Conservation (phyloP, 1,140 invertebrate genomes). For the Helicoverpa armigera region DNA sequence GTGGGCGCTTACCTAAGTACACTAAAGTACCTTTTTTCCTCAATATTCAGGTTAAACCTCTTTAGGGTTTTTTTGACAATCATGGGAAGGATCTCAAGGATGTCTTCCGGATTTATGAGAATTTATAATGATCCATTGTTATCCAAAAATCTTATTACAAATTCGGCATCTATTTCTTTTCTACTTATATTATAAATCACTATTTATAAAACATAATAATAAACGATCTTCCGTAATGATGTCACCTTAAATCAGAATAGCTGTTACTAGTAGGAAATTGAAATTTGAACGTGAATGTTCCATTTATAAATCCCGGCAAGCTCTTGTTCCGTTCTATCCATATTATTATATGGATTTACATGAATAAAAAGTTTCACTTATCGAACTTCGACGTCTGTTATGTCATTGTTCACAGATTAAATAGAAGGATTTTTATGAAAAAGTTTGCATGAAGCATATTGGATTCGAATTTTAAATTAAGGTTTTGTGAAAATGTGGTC, state of each 20-base stretch:
- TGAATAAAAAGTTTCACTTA: slow-evolving; percentile 40
- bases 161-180: background rate
- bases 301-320: slow-evolving; percentile 18
- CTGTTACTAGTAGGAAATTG: slow-evolving; percentile 34
- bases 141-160: background rate
- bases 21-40: too few species aligned
- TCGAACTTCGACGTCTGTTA: slow-evolving; percentile 28
- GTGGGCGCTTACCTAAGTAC: too few species aligned
- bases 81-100: too few species aligned
- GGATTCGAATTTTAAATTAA: slow-evolving; percentile 1
- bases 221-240: slow-evolving; percentile 11
- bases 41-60: too few species aligned
- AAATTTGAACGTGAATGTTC: slow-evolving; percentile 38
- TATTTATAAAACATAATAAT: background rate
- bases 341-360: slow-evolving; percentile 37
- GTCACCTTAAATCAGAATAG: slow-evolving; percentile 32
- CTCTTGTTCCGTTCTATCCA: slow-evolving; percentile 21
- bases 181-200: too few species aligned
- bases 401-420: slow-evolving; percentile 32
- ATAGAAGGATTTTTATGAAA: slow-evolving; percentile 7
- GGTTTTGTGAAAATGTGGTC: background rate
- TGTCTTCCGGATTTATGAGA: too few species aligned
- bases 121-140: background rate
- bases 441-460: background rate
- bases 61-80: too few species aligned